A percentile compares a stretch with the other conserved stretches of the same genome.
These are phyloP conservation scores for Helicoverpa zea DNA, from an alignment of 1,140 invertebrate species.

Conservation along the genomic window DNA sequence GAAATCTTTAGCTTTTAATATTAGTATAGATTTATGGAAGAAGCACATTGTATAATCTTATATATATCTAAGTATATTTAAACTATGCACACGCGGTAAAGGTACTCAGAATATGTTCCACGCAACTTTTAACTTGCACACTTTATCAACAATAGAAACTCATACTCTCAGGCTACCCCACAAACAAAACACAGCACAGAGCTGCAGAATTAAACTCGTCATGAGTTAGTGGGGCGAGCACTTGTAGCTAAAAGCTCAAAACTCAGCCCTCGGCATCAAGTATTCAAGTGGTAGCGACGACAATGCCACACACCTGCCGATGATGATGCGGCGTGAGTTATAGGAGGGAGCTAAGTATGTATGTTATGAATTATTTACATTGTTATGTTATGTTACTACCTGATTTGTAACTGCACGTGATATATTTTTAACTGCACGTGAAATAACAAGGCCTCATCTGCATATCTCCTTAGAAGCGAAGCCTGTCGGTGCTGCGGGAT, in stretches of 20 bases:
- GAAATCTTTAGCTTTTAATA: background rate
- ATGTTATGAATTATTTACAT: no score
- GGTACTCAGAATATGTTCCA: no score
- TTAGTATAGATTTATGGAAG: background rate
- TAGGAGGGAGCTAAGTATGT: conserved; percentile 3
- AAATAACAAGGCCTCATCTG: no score
- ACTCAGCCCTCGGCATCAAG: conserved; percentile 78
- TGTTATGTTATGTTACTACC: no score
- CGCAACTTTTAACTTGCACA: background rate
- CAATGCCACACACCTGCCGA: conserved; percentile 79
- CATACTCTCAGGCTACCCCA: background rate
- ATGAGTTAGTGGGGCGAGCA: conserved; percentile 64
- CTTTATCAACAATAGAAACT: background rate
- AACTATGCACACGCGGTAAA: no score
- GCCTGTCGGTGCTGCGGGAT: no score
- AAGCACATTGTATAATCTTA: no score
- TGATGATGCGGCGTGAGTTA: conserved; percentile 55
- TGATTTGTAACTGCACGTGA: no score
- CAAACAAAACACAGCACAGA: background rate
- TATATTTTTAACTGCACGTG: no score
- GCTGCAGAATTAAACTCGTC: conserved; percentile 27
- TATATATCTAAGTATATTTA: no score
- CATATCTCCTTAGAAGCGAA: no score
- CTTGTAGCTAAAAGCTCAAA: conserved; percentile 77
- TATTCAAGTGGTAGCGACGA: conserved; percentile 80